Base-by-base conservation (phyloP, 2,888 invertebrate genomes). In the Helicoverpa assulta region DNA sequence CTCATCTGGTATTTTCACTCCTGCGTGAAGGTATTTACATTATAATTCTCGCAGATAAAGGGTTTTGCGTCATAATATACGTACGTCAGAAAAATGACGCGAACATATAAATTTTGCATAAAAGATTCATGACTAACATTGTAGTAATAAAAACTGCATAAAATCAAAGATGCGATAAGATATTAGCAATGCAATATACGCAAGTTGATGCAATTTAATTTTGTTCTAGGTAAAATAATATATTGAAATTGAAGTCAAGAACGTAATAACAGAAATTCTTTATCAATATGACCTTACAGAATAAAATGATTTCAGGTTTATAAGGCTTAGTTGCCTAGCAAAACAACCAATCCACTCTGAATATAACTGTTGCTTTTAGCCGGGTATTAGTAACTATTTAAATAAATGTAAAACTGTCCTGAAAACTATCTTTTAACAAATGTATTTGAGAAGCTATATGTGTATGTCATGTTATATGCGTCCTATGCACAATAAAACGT, bases 1-100 rank as follows among this genome's bases (percentile, higher is more conserved):
- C 94, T 99, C 99, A 94, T 99, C 99, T 83, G 99, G 99, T 88
- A 99, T 98, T 96, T 99, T 98, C 57, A 98, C 98, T 83, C 98
- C 97, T 96, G 92, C 79, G 60, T 37, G 73, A 54, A 67, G 2
- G 58, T 65, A 60, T 66, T 68, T 18, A 63, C 33, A 53, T 26
- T 59, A 14, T 12, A 57, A 67, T 57, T 57, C 40, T 52, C 26
- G n/a, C 53, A 26, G 5, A 54, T 53, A n/a, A 6, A 73, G 56
- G n/a, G 16, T 26, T 60, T 51, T 14, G 65, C 51, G 12, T 71
- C 50, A 70, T n/a, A 12, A 18, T 12, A n/a, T 37, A 19, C 14
- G 14, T 37, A 19, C 16, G 14, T 77, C 16, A 5, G 7, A 47
- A 16, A 18, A 54, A 57, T 58, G 51, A 76, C 60, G 51, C 10